Conservation (phyloP, 2,113 vertebrate genomes). For the Odobenus rosmarus region DNA sequence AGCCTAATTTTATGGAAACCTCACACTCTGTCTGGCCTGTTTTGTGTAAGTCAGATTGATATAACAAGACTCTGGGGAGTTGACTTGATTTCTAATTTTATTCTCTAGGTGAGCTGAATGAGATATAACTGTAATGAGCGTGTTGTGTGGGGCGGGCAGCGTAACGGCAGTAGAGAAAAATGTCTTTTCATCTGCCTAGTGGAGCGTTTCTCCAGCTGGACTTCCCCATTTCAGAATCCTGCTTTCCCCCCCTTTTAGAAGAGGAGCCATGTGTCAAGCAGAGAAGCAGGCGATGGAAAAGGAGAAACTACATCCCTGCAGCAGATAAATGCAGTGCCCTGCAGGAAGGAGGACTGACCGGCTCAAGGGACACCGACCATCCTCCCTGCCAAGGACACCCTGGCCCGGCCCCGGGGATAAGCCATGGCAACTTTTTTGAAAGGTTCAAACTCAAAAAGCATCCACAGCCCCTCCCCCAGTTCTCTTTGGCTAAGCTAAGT, state of each 20-base stretch:
- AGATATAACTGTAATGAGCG: constrained; percentile 62
- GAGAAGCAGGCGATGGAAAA: neutral
- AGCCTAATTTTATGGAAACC: constrained; percentile 80
- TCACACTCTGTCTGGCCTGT: constrained; percentile 80
- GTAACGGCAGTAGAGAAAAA: neutral
- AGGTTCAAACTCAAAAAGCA: neutral
- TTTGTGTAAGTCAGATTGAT: constrained; percentile 81
- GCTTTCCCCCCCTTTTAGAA: neutral
- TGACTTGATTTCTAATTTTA: constrained; percentile 82
- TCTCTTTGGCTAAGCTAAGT: neutral
- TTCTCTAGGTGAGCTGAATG: constrained; percentile 81
- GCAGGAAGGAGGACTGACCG: neutral
- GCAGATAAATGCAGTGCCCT: neutral
- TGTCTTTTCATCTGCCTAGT: constrained; percentile 20
- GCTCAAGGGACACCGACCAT: neutral
- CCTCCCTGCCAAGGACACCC: neutral
- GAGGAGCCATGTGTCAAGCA: neutral
- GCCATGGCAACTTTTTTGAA: neutral
- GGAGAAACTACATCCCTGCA: accelerated
- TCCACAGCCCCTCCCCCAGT: neutral
- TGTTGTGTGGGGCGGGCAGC: constrained; percentile 30
- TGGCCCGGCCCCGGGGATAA: neutral
- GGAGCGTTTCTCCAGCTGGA: neutral
- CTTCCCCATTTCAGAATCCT: neutral
- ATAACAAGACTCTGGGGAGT: constrained; percentile 85